Evolutionary conservation across 2,113 vertebrate genomes (phyloP).

Genomic region (Melanotaenia duboulayi): DNA sequence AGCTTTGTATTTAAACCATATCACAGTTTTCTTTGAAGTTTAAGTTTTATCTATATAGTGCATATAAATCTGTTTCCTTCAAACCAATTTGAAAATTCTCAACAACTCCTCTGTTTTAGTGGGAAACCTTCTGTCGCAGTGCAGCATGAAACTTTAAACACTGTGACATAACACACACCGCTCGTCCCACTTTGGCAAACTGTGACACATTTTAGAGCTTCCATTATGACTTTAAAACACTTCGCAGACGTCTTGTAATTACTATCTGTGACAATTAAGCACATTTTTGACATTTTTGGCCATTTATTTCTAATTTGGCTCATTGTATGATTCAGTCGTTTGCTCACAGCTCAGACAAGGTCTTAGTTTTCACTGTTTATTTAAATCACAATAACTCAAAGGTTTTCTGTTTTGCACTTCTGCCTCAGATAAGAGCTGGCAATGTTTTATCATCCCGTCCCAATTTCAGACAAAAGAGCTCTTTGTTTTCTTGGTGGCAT

Average conservation of each 20-base stretch:
- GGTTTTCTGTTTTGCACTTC: conserved; percentile 36
- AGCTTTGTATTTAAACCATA: background rate
- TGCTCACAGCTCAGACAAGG: conserved; percentile 5
- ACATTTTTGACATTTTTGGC: background rate
- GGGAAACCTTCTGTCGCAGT: background rate
- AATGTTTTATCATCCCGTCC: conserved; percentile 47
- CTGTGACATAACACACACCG: background rate
- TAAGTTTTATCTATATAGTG: background rate
- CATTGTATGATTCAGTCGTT: conserved; percentile 1
- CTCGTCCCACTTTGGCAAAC: background rate
- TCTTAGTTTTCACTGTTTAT: conserved; percentile 34
- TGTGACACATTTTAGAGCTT: background rate
- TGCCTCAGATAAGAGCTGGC: conserved; percentile 40
- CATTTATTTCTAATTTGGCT: background rate
- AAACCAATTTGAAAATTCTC: no score
- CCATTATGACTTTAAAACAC: background rate
- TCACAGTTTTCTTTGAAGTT: no score
- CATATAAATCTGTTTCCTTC: background rate
- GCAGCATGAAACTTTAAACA: background rate
- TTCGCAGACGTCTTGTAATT: background rate
- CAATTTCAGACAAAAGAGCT: conserved; percentile 23
- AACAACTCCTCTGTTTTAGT: background rate
- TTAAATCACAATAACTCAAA: conserved; percentile 46
- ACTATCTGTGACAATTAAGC: background rate
- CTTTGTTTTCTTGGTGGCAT: conserved; percentile 44